Evolutionary conservation across 1,140 invertebrate species (phyloP).

Genomic region (Meloidogyne floridensis): DNA sequence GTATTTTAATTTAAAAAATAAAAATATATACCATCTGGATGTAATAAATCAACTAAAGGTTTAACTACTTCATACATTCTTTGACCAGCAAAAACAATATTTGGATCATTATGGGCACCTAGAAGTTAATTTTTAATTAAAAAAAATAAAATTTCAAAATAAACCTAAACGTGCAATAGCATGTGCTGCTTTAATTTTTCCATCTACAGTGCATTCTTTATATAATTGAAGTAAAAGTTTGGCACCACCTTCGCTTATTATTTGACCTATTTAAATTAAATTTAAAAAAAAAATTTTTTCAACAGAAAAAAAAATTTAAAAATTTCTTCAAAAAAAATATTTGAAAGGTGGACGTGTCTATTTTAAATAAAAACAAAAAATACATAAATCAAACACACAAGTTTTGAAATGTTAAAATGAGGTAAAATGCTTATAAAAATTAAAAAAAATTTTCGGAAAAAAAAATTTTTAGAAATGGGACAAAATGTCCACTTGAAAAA

Average conservation of each 20-base stretch:
- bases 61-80: conserved; percentile 71
- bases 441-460: not conserved
- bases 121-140: conserved; percentile 67
- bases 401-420: too few relatives aligned
- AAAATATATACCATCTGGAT: conserved; percentile 72
- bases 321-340: too few relatives aligned
- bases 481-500: not conserved
- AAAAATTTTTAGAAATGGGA: too few relatives aligned
- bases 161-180: conserved; percentile 80
- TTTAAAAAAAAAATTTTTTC: too few relatives aligned
- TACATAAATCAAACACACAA: too few relatives aligned
- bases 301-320: too few relatives aligned
- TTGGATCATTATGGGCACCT: conserved; percentile 94
- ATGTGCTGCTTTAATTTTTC: conserved; percentile 87
- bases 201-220: conserved; percentile 68
- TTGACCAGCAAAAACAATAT: conserved; percentile 82
- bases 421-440: not conserved
- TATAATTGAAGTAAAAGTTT: conserved; percentile 56
- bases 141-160: too few relatives aligned
- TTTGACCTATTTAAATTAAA: conserved; percentile 46
- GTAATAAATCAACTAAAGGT: conserved; percentile 82
- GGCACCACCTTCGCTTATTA: conserved; percentile 61
- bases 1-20: too few relatives aligned
- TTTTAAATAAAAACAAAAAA: too few relatives aligned
- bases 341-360: too few relatives aligned